Evolutionary conservation across 2,888 invertebrate species (phyloP), one percentile per base, ranked within the genome.

Genomic region (Antheraea yamamai): DNA sequence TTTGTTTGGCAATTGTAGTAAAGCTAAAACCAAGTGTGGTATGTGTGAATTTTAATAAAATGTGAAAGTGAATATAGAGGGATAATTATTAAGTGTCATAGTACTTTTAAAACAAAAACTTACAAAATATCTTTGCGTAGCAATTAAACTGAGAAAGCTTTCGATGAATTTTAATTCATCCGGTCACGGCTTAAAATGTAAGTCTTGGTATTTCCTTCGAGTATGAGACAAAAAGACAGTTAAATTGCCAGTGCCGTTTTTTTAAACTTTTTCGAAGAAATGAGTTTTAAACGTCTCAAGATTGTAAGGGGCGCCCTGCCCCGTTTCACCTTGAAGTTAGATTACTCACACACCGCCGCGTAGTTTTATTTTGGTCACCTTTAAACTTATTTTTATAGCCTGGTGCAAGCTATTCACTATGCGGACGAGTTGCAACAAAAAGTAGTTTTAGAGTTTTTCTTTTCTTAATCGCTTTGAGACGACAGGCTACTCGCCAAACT

Each of bases 131-230:
- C 20, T 39, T 70, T 70, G n/a, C 70, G 70, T 39, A 12, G 70
- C 20, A 70, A 70, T 70, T 70, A 39, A 39, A 70, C 20, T 39
- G 39, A 35, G 70, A 84, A 83, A 83, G 82, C 81, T 81, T 81
- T 82, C 84, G 81, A 83, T 79, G 81, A 78, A 80, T 79, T 81
- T 82, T 81, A 79, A 87, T 87, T 90, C 87, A 88, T 89, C 87
- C 89, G 87, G 85, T 83, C 83, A 85, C 87, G 87, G 83, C 89
- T 89, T 89, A 88, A 89, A 89, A 88, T 90, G 88, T 87, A 85
- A 88, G 89, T 84, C 88, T 85, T 81, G 89, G 91, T 87, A 93
- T 92, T 92, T 91, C 89, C 90, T 92, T 81, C 81, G 84, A 87
- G 87, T 85, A 85, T 81, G 81, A 79, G 84, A 85, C 86, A 91